Evolutionary conservation across 2,797 vertebrate genomes (phyloP), one percentile per base, ranked within the genome.

Genomic region (Smutsia gigantea): DNA sequence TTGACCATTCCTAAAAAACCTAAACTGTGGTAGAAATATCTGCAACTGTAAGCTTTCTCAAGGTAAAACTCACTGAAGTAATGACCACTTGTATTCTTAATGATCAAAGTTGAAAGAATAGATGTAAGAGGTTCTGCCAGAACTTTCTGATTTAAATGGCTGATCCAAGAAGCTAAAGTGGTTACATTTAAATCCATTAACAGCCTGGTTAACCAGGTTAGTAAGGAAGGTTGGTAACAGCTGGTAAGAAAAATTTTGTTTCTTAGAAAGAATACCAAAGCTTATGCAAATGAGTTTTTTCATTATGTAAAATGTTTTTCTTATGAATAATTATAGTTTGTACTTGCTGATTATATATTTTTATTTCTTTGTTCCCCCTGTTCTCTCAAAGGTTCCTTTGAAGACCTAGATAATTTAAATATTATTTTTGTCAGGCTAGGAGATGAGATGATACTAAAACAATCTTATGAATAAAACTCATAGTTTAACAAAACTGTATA

Each of bases 391-490:
- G 31, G 31, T 77, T 77, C 31, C 31, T 77, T 31, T 77, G 74
- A 77, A 77, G 11, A 53, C 5, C 18, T 66, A 78, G 29, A n/a
- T n/a, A 89, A 17, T 94, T 63, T 87, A 77, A 68, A 68, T 68
- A 69, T 4, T 57, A 49, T 25, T 96, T 93, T 42, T 51, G 49
- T 81, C 42, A 94, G 79, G 37, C 29, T 78, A 82, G 29, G 37
- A 81, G 57, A 83, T 34, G 37, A 21, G 46, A 87, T 84, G n/a
- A 89, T 57, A 93, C 6, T 74, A 88, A 49, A 46, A 74, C 79
- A 95, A 39, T 21, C 34, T 69, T 85, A 63, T 66, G 49, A 82
- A 75, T 79, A 87, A 95, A 90, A 89, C 27, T 84, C 13, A 59
- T 37, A 82, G 59, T 42, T 81, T 61, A 74, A 90, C 29, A 84